These are phyloP conservation scores for Epinotia nisella DNA, from an alignment of 2,888 invertebrate species.

Conservation along the genomic window DNA sequence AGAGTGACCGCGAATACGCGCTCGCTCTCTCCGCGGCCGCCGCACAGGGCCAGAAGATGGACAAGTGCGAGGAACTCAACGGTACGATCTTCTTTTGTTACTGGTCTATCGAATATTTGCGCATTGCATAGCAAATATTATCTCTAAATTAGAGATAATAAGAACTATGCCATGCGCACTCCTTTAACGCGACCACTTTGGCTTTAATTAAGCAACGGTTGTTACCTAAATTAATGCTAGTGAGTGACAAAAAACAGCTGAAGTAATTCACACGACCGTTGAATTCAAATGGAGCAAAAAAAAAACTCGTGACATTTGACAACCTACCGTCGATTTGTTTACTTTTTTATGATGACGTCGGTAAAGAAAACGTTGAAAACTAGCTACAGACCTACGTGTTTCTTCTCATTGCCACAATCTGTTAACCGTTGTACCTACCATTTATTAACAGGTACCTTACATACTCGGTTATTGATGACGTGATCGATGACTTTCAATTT, in stretches of 20 bases:
- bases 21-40: conserved; percentile 92
- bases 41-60: conserved; percentile 92
- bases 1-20: conserved; percentile 96
- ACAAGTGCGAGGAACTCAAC: conserved; percentile 89
- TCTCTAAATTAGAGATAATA: neutral
- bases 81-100: conserved; percentile 70
- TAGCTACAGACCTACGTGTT: neutral
- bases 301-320: neutral
- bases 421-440: too few relatives aligned
- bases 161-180: neutral
- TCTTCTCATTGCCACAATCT: neutral
- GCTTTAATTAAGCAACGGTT: neutral
- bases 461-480: too few relatives aligned
- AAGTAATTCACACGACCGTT: conserved; percentile 21
- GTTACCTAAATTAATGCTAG: conserved; percentile 10
- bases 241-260: conserved; percentile 3
- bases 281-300: conserved; percentile 33
- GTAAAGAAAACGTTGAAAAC: neutral
- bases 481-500: too few relatives aligned
- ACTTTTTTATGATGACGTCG: neutral
- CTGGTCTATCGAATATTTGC: neutral
- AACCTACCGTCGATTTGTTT: conserved; percentile 14
- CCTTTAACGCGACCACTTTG: neutral
- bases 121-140: neutral
- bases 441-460: too few relatives aligned